Percentiles rank a stretch among this genome's conserved stretches.
Conservation (phyloP, 2,113 vertebrate genomes). For the Hylia prasina region DNA sequence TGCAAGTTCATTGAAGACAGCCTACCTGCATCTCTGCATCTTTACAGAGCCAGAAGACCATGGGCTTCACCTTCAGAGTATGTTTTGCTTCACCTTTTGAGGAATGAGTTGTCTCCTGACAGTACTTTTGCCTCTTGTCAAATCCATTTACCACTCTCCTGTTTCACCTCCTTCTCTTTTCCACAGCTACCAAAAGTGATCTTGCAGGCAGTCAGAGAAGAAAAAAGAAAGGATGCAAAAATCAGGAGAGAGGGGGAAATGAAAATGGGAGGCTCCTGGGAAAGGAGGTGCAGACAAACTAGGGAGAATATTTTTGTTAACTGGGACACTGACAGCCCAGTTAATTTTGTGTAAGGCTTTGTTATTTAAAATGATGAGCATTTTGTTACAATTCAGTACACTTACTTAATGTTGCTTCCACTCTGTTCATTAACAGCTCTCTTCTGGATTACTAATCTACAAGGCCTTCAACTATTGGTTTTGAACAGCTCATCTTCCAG, state of each 20-base stretch:
- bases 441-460: constrained; percentile 16
- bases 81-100: background rate
- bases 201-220: background rate
- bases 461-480: background rate
- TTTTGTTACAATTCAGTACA: constrained; percentile 42
- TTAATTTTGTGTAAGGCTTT: constrained; percentile 32
- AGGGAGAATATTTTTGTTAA: background rate
- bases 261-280: background rate
- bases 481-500: constrained; percentile 25
- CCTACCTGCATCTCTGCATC: background rate
- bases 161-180: background rate
- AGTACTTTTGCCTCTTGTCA: background rate
- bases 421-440: constrained; percentile 17
- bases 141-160: background rate
- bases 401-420: constrained; percentile 36
- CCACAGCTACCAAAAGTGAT: background rate
- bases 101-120: background rate
- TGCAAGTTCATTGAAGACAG: background rate
- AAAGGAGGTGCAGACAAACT: background rate
- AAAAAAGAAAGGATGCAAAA: background rate
- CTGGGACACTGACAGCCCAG: background rate
- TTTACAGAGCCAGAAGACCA: background rate
- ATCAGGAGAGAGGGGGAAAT: background rate
- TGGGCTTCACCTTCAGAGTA: background rate
- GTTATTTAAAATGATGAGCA: constrained; percentile 28